Conservation (phyloP, 2,113 vertebrate species). For the Rhombomys opimus region DNA sequence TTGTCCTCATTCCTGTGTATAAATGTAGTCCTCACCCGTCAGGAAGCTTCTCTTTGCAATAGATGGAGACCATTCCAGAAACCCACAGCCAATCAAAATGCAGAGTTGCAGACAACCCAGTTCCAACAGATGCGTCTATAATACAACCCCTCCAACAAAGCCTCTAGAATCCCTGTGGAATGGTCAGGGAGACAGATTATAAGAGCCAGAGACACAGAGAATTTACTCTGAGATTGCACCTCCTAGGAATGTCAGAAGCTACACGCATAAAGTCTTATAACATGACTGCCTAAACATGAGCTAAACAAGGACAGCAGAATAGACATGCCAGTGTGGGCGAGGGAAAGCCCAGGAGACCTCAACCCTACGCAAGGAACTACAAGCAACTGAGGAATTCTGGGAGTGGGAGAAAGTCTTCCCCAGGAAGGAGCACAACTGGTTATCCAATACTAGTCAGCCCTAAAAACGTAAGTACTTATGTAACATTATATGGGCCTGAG, state of each 20-base stretch:
- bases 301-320: too few relatives aligned
- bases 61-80: neutral
- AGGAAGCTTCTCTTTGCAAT: neutral
- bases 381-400: neutral
- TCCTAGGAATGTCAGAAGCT: neutral
- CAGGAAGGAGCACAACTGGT: neutral
- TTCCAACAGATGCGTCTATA: neutral
- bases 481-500: neutral
- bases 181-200: neutral
- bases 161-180: neutral
- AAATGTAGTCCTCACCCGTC: neutral
- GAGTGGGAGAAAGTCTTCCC: neutral
- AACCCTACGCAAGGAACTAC: neutral
- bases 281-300: neutral
- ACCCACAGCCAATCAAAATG: neutral
- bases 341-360: neutral
- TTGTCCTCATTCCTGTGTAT: too few relatives aligned
- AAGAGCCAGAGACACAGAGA: neutral
- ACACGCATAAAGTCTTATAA: neutral
- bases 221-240: neutral
- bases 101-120: neutral
- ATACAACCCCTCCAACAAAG: too few relatives aligned
- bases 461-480: neutral
- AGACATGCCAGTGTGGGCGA: neutral
- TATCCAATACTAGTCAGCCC: neutral